These are phyloP conservation scores for Acanthurus lineatus DNA, from an alignment of 2,797 vertebrate species.

Conservation along the genomic window DNA sequence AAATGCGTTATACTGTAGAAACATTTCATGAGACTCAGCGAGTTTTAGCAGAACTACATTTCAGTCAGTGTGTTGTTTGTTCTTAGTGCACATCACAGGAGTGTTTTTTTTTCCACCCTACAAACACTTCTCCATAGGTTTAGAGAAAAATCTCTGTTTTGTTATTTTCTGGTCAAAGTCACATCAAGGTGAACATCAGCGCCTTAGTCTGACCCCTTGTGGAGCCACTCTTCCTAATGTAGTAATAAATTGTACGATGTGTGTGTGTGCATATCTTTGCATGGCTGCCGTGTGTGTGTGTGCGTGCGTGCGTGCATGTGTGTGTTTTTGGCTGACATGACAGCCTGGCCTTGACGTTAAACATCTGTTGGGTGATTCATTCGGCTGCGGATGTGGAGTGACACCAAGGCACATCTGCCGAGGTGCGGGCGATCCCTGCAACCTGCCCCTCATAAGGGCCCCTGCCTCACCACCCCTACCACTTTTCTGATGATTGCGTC, in stretches of 20 bases:
- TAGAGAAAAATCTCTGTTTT: conserved; percentile 39
- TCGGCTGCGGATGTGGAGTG: conserved; percentile 76
- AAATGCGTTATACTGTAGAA: conserved; percentile 55
- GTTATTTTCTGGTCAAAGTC: conserved; percentile 61
- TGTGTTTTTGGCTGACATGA: conserved; percentile 72
- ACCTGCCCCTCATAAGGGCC: conserved; percentile 70
- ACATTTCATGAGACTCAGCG: conserved; percentile 56
- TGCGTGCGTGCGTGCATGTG: conserved; percentile 26
- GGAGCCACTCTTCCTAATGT: conserved; percentile 50
- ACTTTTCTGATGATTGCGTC: conserved; percentile 76
- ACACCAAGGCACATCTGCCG: conserved; percentile 84
- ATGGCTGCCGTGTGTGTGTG: conserved; percentile 20
- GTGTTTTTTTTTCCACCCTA: background rate
- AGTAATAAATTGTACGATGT: conserved; percentile 63
- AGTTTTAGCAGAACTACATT: conserved; percentile 44
- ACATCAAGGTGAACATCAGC: conserved; percentile 56
- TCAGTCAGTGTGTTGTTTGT: conserved; percentile 43
- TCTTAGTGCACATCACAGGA: conserved; percentile 8
- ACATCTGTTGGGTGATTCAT: conserved; percentile 87
- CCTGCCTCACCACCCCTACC: conserved; percentile 71
- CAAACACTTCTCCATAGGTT: conserved; percentile 16
- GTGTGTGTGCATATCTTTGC: conserved; percentile 41
- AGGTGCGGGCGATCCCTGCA: conserved; percentile 71
- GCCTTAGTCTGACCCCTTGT: conserved; percentile 60
- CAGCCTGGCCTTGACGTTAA: conserved; percentile 81